Percentiles rank a stretch among this genome's conserved stretches.
Evolutionary conservation across 2,113 vertebrate genomes (phyloP).

Genomic region (Tinamus guttatus): DNA sequence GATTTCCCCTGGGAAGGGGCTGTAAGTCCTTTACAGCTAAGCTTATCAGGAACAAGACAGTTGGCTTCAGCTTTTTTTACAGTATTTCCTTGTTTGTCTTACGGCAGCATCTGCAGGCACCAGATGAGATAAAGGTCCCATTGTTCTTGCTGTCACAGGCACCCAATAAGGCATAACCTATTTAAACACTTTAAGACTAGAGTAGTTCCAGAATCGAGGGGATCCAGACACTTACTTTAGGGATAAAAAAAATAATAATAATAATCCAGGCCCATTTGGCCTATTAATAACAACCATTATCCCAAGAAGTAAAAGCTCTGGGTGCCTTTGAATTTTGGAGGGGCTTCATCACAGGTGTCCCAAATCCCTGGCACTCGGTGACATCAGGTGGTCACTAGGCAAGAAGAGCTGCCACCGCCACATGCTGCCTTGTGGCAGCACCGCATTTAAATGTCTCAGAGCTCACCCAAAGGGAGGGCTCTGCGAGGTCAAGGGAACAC

Average conservation of each 20-base stretch:
- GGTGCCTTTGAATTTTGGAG: not conserved
- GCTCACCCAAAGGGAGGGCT: not conserved
- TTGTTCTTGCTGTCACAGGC: not conserved
- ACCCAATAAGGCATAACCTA: not conserved
- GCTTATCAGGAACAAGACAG: not conserved
- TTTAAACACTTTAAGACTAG: not conserved
- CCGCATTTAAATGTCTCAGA: not conserved
- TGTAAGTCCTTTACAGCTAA: not conserved
- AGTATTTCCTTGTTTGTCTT: not conserved
- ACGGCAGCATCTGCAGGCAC: not conserved
- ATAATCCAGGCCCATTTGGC: not conserved
- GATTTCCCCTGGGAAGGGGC: not conserved
- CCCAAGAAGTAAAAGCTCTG: not conserved
- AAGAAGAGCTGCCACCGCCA: not conserved
- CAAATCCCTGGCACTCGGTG: not conserved
- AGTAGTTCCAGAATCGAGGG: not conserved
- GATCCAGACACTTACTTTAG: not conserved
- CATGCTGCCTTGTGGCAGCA: not conserved
- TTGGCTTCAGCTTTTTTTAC: not conserved
- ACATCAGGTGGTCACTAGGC: not conserved
- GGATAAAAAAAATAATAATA: not conserved
- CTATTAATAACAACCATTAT: not conserved
- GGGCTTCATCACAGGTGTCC: not conserved
- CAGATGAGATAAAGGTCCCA: not conserved
- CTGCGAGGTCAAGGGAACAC: not conserved